Percentiles rank a stretch among this genome's conserved stretches.
phyloP scores from a whole-genome alignment of 2,888 invertebrate genomes.

The Drosophila aldrichi region DNA sequence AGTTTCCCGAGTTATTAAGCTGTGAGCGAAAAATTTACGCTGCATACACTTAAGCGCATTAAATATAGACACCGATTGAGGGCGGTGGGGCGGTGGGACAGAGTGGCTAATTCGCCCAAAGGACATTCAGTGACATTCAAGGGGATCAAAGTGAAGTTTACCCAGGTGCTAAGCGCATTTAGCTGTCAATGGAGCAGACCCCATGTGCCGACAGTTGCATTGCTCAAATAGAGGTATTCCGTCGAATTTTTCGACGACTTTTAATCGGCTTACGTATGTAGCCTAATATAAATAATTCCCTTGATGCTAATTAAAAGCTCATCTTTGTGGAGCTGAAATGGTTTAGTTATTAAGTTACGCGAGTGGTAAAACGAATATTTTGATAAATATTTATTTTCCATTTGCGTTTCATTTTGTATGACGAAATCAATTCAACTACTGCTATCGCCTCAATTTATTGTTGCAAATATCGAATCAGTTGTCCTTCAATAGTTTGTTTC shows the following conservation, averaged over 20 bases:
- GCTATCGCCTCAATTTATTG: conserved; percentile 10
- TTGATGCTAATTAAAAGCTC: neutral
- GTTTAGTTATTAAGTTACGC: too few species aligned
- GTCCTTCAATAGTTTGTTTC: conserved; percentile 3
- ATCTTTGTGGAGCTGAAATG: neutral
- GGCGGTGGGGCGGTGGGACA: neutral
- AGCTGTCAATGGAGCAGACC: conserved; percentile 20
- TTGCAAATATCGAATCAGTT: conserved; percentile 26
- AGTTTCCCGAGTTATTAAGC: conserved; percentile 77
- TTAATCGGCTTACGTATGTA: conserved; percentile 1
- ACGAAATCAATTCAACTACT: conserved; percentile 15
- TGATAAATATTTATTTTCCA: neutral
- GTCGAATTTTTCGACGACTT: neutral
- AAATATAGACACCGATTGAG: conserved; percentile 44
- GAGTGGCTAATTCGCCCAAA: neutral
- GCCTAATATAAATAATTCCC: neutral
- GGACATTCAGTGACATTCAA: conserved; percentile 4
- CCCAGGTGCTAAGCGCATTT: conserved; percentile 25
- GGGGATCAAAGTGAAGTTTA: conserved; percentile 31
- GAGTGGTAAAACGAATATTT: neutral
- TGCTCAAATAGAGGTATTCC: neutral
- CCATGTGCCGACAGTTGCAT: conserved; percentile 15
- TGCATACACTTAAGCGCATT: conserved; percentile 77
- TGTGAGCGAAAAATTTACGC: conserved; percentile 36
- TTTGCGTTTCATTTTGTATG: neutral